Evolutionary conservation across 1,140 invertebrate species (phyloP).

Genomic region (Eufriesea mexicana): DNA sequence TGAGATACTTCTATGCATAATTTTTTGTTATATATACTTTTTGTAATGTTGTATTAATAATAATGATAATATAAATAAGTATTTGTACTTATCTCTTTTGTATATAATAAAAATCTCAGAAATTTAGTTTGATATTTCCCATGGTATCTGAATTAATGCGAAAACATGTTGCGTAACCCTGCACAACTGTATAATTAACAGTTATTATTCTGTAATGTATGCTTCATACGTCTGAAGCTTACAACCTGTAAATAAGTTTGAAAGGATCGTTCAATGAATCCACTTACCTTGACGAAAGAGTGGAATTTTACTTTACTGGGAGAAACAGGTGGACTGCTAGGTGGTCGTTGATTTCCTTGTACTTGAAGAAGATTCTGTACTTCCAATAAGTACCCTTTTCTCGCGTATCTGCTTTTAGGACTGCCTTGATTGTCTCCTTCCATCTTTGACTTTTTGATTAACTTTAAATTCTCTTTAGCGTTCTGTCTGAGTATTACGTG

Average conservation of each 20-base stretch:
- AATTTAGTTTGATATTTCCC: not conserved
- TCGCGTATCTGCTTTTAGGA: conserved; percentile 70
- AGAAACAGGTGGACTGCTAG: conserved; percentile 79
- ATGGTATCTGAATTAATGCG: not conserved
- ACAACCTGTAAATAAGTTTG: not conserved
- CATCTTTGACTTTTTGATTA: conserved; percentile 70
- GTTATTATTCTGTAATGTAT: too few relatives aligned
- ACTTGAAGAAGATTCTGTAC: conserved; percentile 75
- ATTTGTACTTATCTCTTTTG: not conserved
- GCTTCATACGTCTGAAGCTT: not conserved
- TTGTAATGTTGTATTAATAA: not conserved
- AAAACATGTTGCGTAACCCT: not conserved
- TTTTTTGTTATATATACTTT: not conserved
- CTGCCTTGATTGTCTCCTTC: conserved; percentile 66
- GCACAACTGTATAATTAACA: too few relatives aligned
- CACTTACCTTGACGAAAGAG: conserved; percentile 80
- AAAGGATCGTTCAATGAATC: not conserved
- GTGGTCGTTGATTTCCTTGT: conserved; percentile 58
- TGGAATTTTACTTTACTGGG: conserved; percentile 81
- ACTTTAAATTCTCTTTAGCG: conserved; percentile 77
- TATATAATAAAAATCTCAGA: not conserved
- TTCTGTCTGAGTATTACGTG: conserved; percentile 73
- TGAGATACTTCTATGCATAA: not conserved
- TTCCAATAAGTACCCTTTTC: conserved; percentile 72
- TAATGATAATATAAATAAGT: not conserved